Percentiles rank a stretch among this genome's conserved stretches.
phyloP scores from a whole-genome alignment of 2,113 vertebrate genomes.

The Caretta caretta region DNA sequence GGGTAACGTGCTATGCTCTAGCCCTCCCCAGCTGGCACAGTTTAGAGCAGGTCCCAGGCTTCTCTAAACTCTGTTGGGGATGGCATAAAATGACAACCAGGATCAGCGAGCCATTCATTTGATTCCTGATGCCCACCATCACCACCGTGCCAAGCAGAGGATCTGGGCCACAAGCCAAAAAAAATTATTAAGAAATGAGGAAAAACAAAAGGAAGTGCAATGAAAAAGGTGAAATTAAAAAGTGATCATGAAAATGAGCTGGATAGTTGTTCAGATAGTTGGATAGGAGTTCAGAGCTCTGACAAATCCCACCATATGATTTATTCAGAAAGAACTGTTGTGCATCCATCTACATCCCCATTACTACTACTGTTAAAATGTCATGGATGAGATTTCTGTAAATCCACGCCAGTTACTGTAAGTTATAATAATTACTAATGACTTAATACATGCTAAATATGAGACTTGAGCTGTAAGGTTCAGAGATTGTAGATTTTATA shows the following conservation, averaged over 20 bases:
- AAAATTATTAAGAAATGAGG: background rate
- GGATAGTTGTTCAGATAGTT: background rate
- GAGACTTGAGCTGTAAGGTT: background rate
- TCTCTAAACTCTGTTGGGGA: fast-evolving
- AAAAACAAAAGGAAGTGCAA: background rate
- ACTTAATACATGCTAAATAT: background rate
- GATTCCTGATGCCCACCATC: background rate
- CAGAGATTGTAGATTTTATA: background rate
- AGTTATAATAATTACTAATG: constrained; percentile 19
- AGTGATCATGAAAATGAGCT: background rate
- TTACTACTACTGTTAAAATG: background rate
- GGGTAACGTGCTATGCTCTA: background rate
- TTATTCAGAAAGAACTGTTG: fast-evolving
- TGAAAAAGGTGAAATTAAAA: background rate
- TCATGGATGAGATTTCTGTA: background rate
- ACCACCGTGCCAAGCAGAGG: fast-evolving
- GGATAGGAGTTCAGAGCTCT: background rate
- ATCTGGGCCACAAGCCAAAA: background rate
- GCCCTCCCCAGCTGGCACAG: fast-evolving
- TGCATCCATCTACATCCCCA: background rate
- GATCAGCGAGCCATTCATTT: background rate
- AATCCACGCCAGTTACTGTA: background rate
- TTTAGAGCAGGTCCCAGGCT: background rate
- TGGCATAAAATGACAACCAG: background rate
- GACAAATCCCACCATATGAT: background rate